Base-by-base conservation (phyloP, 2,113 vertebrate genomes). In the Daubentonia madagascariensis region DNA sequence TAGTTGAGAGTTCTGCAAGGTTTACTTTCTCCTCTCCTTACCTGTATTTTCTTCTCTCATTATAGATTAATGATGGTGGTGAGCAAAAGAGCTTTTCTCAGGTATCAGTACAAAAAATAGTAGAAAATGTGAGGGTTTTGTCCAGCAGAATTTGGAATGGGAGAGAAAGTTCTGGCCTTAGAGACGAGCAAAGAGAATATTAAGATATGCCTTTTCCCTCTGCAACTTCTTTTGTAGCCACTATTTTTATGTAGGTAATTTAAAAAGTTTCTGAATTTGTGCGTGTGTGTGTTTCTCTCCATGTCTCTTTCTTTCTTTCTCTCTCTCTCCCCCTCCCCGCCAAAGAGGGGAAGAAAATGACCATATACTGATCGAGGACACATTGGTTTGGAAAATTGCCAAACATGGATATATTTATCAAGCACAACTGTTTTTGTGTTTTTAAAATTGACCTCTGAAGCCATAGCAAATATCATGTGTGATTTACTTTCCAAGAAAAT, bases 1-100 rank as follows among this genome's bases (percentile, higher is more conserved):
- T 83, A 83, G 57, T 35, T 73, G 32, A 43, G 32, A 72, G 43
- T 67, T 96, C 40, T 78, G 61, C 14, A 80, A 83, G 87, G 9
- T 85, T 88, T 54, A 57, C 22, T 89, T 73, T 78, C 67, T 97
- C 52, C 32, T 76, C 50, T 88, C 20, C 54, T 95, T 75, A 50
- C 75, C 30, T 81, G 2, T 85, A 70, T 88, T 94, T 94, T 83
- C 40, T 30, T 95, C 23, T 81, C 32, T 96, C 65, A 40, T 95
- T 91, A 94, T 68, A 92, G 84, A 76, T 85, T 85, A 86, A 96
- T 90, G 50, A 81, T 28, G 12, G 11, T 37, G 12, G 14, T 85
- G 87, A 70, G 63, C 17, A 95, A 52, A 8, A 50, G 35, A 86
- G 16, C 14, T 94, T 92, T 72, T 9, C 45, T 94, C 57, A 28